Conservation (phyloP, 2,888 invertebrate species). For the Hipparchia semele region DNA sequence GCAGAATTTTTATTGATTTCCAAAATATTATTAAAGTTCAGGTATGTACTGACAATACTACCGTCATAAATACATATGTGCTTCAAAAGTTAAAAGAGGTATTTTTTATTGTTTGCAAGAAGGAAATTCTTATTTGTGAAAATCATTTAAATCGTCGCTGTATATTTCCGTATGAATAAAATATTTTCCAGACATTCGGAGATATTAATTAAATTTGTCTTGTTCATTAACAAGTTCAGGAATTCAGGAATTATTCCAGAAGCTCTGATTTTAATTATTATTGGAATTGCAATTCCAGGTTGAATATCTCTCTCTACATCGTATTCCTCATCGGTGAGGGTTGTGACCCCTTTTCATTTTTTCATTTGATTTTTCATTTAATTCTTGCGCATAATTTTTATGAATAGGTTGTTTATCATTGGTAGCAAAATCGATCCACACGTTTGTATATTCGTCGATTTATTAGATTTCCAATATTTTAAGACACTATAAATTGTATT, state of each 20-base stretch:
- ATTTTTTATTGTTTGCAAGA: not conserved
- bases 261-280: slow-evolving; percentile 13
- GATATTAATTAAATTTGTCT: slow-evolving; percentile 4
- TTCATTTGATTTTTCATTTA: no score
- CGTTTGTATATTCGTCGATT: not conserved
- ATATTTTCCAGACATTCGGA: slow-evolving; percentile 8
- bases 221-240: slow-evolving; percentile 17
- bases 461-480: no score
- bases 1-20: no score
- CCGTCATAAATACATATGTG: not conserved
- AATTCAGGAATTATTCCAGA: slow-evolving; percentile 9
- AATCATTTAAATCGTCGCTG: slow-evolving; percentile 4
- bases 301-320: no score
- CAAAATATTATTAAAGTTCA: no score
- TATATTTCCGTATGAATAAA: slow-evolving; percentile 8
- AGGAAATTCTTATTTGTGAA: slow-evolving; percentile 10
- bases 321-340: no score
- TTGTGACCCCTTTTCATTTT: no score
- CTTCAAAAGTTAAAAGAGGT: not conserved
- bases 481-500: no score
- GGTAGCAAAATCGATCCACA: not conserved
- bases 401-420: not conserved
- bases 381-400: no score
- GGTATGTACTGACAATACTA: not conserved
- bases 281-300: slow-evolving; percentile 13